Base-by-base conservation (phyloP, 1,140 invertebrate species). In the Hyposmocoma kahamanoa region DNA sequence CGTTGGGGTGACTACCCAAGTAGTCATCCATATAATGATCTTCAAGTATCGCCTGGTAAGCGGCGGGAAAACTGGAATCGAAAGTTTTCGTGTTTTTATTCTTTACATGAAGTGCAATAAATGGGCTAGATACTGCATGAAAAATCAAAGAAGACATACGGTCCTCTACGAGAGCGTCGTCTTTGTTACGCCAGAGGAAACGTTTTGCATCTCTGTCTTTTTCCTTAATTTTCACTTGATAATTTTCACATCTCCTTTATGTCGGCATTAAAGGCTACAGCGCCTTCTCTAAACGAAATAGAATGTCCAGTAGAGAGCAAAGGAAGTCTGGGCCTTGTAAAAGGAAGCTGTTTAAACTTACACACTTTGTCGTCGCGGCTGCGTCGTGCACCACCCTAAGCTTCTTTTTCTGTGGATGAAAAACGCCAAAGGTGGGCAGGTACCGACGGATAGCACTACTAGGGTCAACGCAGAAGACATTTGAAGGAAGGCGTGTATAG, bases 21-120 rank as follows among this genome's bases (percentile, higher is more conserved):
- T 60, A 72, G 42, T 75, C 67, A 36, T 72, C 69, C 50, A 71
- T 70, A 30, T 72, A 75, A 41, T 60, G 65, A 28, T 65, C 50
- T 11, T 62, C 1, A 6, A 54, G n/a, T 2, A 75, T 54, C 1
- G 56, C 58, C 0, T 53, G 22, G 3, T 39, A 47, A 4, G 67
- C 60, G 17, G 17, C 5, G 0, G 64, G 63, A 39, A 47, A 54
- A 13, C 22, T 3, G 9, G 42, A 10, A 10, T 22, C 8, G 48
- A 64, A 66, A 15, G 60, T 11, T 22, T 26, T 3, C 2, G 48
- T 41, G 28, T 72, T 69, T 44, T 38, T 45, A 44, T 55, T 63
- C 47, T 51, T 62, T n/a, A 60, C 34, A 34, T 53, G 42, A 44
- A 49, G 20, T 1, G 57, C 65, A 0, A 30, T 47, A 41, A 42